Evolutionary conservation across 2,113 vertebrate genomes (phyloP), one percentile per base, ranked within the genome.

Genomic region (Tautogolabrus adspersus): DNA sequence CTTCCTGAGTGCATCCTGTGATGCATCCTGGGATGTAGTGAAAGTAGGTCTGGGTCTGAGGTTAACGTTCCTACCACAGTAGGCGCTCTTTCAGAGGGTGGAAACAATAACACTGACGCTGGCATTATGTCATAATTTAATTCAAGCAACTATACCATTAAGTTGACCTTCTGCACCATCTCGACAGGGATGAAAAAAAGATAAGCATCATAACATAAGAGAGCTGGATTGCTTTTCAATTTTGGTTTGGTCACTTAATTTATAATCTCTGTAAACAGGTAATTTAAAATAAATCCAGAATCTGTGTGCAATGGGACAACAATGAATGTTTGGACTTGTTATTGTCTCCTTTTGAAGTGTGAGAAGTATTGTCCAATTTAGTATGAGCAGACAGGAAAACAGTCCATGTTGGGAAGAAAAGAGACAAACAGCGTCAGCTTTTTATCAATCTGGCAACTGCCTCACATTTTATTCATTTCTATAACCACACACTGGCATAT

Each of bases 41-140:
- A 89, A 88, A 88, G 86, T 88, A 66, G 66, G 82, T 86, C 85
- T 87, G 42, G 68, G 63, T 81, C 69, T 68, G 70, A 62, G 66
- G 56, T 55, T 38, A 61, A 63, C 59, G 57, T 21, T 65, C 23
- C 23, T 60, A 54, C 56, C 57, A 51, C 56, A 72, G 47, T 18
- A 21, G 76, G 80, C 13, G 19, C 22, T 67, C 70, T 55, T 60
- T 51, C 44, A 61, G n/a, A 38, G 16, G 30, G 55, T 68, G 69
- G 76, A 77, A 75, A 78, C 42, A 69, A 49, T 65, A 62, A 66
- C 64, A 60, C 1, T 10, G 47, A 81, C 8, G 55, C 34, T 18
- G 38, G 34, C 65, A 57, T 77, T 79, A 73, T 77, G 42, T 49
- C 15, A 47, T 38, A 65, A 72, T 61, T 37, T 9, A 61, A n/a